These are phyloP conservation scores for Aspidapion aeneum DNA, from an alignment of 2,888 invertebrate species.

Conservation along the genomic window DNA sequence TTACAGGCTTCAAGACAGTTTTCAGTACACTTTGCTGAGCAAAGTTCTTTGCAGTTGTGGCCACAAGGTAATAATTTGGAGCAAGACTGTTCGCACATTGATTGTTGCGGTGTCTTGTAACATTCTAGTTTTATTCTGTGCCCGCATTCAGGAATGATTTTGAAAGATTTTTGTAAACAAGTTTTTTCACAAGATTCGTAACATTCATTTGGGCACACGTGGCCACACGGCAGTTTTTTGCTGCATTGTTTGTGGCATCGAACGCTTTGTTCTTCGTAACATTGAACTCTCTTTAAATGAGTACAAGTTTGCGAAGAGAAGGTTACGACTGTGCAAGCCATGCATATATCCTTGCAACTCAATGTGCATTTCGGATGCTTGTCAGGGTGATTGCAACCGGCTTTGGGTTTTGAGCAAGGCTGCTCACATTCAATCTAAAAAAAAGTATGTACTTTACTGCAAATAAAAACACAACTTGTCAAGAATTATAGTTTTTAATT, in stretches of 20 bases:
- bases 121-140: constrained; percentile 4
- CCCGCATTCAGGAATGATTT: constrained; percentile 6
- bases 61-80: constrained; percentile 37
- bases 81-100: background rate
- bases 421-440: background rate
- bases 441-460: no score
- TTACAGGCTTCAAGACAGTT: background rate
- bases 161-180: background rate
- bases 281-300: background rate
- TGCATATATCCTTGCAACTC: background rate
- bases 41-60: constrained; percentile 46
- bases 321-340: background rate
- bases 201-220: constrained; percentile 6
- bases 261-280: background rate
- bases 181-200: background rate
- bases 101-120: background rate
- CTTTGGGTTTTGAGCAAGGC: background rate
- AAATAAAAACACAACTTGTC: no score
- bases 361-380: background rate
- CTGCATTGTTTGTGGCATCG: background rate
- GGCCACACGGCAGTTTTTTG: background rate
- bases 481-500: no score
- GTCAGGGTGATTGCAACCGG: background rate
- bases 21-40: background rate
- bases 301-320: background rate